These are phyloP conservation scores for Ophion ventricosus DNA, from an alignment of 2,888 invertebrate species.

Conservation along the genomic window DNA sequence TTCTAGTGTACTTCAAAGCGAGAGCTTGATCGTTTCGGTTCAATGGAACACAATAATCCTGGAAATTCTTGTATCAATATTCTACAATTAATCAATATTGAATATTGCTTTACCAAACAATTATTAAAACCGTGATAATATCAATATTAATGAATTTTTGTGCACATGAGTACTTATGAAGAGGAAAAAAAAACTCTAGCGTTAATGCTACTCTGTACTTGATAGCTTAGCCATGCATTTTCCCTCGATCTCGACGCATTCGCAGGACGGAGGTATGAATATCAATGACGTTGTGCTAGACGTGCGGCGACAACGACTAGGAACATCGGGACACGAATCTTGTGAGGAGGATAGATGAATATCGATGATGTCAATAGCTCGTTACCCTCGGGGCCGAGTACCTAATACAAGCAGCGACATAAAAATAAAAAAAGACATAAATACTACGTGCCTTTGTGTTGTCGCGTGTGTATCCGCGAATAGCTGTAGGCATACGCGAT, in stretches of 20 bases:
- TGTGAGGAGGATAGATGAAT: slow-evolving; percentile 51
- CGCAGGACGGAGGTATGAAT: slow-evolving; percentile 54
- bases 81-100: too few species aligned
- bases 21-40: too few species aligned
- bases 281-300: slow-evolving; percentile 47
- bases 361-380: slow-evolving; percentile 62
- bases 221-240: slow-evolving; percentile 6
- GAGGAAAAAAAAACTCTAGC: neutral
- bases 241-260: slow-evolving; percentile 22
- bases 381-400: slow-evolving; percentile 24
- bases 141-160: too few species aligned
- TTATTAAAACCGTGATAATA: too few species aligned
- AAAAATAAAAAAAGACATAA: too few species aligned
- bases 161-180: too few species aligned
- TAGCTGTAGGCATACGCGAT: too few species aligned
- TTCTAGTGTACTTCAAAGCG: too few species aligned
- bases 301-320: slow-evolving; percentile 50
- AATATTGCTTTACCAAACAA: too few species aligned
- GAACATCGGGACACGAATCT: slow-evolving; percentile 47
- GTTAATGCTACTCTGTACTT: slow-evolving; percentile 12
- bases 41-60: neutral
- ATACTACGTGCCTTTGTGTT: too few species aligned
- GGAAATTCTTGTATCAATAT: too few species aligned
- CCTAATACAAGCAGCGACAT: neutral
- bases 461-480: too few species aligned